Evolutionary conservation across 2,888 invertebrate species (phyloP), one percentile per base, ranked within the genome.

Genomic region (Apocheima hispidaria): DNA sequence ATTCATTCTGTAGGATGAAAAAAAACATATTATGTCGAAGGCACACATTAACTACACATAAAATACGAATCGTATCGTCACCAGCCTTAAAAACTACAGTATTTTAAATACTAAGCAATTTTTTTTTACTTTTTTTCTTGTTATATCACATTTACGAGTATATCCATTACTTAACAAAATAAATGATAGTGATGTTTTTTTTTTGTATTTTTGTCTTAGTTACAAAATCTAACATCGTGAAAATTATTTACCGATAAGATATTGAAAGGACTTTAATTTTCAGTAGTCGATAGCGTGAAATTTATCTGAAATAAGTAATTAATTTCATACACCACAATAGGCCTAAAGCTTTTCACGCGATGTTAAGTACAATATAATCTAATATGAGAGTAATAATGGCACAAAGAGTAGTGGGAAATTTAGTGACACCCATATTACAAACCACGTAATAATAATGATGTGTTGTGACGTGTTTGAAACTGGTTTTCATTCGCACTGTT

Each of bases 71-170:
- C 52, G 66, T 65, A 65, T 65, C 68, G 72, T 69, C 69, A 66
- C 74, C 78, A 80, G 77, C 78, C 84, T 85, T 87, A 87, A 52
- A 53, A 70, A 69, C 81, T 83, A 86, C 40, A 43, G 72, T 73
- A 75, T 76, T 78, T 77, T 79, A 81, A 77, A 84, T 81, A 86
- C 56, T 20, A 56, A 46, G 46, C 51, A 18, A 49, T 61, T 61
- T 60, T 56, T 60, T 61, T 61, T 61, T 36, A 44, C 40, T 56
- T 61, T 61, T 61, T 61, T 61, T 57, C 51, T 56, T 57, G 26
- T 52, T 84, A 87, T 88, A 90, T 92, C 90, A 91, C 90, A 90
- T 90, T 85, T 83, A 88, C 77, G 88, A 89, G 90, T 90, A 90
- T 88, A 82, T 84, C 74, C 66, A 81, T 83, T 82, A 83, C 77